Percentiles rank a stretch among this genome's conserved stretches.
phyloP scores from a whole-genome alignment of 2,113 vertebrate species.

The Girardinichthys multiradiatus region DNA sequence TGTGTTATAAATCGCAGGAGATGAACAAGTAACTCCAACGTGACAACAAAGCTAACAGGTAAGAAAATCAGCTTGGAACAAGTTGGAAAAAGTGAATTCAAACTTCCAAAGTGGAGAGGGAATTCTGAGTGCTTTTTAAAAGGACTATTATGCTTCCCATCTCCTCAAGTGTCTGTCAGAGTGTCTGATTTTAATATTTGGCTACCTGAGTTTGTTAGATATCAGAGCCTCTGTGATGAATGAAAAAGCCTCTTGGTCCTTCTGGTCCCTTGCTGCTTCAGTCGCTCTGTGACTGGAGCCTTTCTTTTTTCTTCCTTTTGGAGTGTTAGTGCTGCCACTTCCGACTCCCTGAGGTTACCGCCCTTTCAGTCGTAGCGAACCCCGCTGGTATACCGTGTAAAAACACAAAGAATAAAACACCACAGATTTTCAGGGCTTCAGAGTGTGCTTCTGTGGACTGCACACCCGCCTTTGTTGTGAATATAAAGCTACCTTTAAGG shows the following conservation, averaged over 20 bases:
- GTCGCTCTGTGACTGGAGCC: slow-evolving; percentile 20
- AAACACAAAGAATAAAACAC: slow-evolving; percentile 44
- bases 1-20: not conserved
- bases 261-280: slow-evolving; percentile 25
- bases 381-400: slow-evolving; percentile 21
- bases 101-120: slow-evolving; percentile 8
- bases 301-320: slow-evolving; percentile 25
- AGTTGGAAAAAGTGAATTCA: not conserved
- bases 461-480: slow-evolving; percentile 12
- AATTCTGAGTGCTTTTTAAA: slow-evolving; percentile 6
- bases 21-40: not conserved
- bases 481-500: slow-evolving; percentile 25
- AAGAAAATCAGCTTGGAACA: not conserved
- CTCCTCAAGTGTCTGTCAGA: slow-evolving; percentile 45
- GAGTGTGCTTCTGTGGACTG: slow-evolving; percentile 7
- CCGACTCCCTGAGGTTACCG: slow-evolving; percentile 44
- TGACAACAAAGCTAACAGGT: too few relatives aligned
- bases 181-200: slow-evolving; percentile 29
- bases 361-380: slow-evolving; percentile 39
- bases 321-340: slow-evolving; percentile 42
- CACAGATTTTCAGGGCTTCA: slow-evolving; percentile 1
- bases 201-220: slow-evolving; percentile 38
- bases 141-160: slow-evolving; percentile 10
- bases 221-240: slow-evolving; percentile 43
- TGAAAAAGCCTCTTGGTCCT: slow-evolving; percentile 47